These are phyloP conservation scores for Orthonyx spaldingii DNA, from an alignment of 2,113 vertebrate genomes.

Conservation along the genomic window DNA sequence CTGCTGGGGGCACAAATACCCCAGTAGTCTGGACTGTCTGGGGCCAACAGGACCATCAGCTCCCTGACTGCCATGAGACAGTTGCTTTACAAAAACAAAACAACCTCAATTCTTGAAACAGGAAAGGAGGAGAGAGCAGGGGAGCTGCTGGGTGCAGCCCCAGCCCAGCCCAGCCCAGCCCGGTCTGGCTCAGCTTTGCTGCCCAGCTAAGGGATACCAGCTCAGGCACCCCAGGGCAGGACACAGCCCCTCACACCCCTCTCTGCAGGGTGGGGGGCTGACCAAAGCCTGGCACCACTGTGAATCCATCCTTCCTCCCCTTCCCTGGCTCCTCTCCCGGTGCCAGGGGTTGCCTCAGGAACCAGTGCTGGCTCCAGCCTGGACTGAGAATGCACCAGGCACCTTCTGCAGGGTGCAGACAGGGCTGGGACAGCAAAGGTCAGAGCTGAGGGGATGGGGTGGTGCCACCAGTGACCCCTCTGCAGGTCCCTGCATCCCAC, in stretches of 20 bases:
- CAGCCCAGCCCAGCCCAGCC: background rate
- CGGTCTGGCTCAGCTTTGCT: background rate
- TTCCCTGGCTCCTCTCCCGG: background rate
- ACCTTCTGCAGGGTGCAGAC: background rate
- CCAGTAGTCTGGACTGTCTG: background rate
- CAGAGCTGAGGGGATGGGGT: background rate
- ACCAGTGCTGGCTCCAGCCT: background rate
- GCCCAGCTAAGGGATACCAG: background rate
- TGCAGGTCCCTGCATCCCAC: background rate
- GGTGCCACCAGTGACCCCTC: background rate
- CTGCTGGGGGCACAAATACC: background rate
- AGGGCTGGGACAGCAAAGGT: background rate
- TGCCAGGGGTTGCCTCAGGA: background rate
- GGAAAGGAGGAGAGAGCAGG: background rate
- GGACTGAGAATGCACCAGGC: background rate
- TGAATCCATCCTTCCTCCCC: background rate
- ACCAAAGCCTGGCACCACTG: background rate
- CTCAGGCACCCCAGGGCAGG: background rate
- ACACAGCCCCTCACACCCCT: background rate
- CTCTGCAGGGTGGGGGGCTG: rapidly evolving
- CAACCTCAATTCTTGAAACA: background rate
- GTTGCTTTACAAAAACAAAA: background rate
- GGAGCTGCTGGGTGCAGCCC: background rate
- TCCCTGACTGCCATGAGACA: background rate
- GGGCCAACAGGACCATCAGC: background rate